A percentile compares a stretch with the other conserved stretches of the same genome.
phyloP scores from a whole-genome alignment of 2,113 vertebrate species.

The Paramormyrops kingsleyae region DNA sequence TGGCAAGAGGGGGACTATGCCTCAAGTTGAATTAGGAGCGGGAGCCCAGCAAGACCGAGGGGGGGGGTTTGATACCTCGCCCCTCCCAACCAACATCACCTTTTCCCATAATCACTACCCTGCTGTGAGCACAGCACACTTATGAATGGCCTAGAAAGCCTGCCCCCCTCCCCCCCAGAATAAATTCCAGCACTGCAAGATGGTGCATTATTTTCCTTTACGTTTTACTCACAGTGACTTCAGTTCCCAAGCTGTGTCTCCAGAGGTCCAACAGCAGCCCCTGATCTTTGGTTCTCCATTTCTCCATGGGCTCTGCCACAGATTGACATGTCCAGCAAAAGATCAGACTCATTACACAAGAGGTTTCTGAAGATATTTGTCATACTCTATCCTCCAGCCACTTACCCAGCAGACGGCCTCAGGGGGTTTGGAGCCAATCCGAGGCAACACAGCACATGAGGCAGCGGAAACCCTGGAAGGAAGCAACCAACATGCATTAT shows the following conservation, averaged over 20 bases:
- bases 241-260: background rate
- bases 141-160: background rate
- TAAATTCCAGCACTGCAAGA: background rate
- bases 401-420: background rate
- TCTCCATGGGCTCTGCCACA: background rate
- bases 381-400: background rate
- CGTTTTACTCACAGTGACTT: background rate
- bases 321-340: background rate
- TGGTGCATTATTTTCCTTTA: background rate
- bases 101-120: background rate
- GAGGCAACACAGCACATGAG: background rate
- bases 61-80: background rate
- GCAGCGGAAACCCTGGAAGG: background rate
- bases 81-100: background rate
- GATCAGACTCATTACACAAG: background rate
- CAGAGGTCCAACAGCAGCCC: background rate
- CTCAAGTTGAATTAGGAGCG: background rate
- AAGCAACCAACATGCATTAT: background rate
- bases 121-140: background rate
- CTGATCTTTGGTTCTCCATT: background rate
- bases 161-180: background rate
- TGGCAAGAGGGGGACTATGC: background rate
- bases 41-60: background rate
- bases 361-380: background rate
- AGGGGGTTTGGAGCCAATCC: background rate